Base-by-base conservation (phyloP, 2,888 invertebrate genomes). In the Calameuta pallipes region DNA sequence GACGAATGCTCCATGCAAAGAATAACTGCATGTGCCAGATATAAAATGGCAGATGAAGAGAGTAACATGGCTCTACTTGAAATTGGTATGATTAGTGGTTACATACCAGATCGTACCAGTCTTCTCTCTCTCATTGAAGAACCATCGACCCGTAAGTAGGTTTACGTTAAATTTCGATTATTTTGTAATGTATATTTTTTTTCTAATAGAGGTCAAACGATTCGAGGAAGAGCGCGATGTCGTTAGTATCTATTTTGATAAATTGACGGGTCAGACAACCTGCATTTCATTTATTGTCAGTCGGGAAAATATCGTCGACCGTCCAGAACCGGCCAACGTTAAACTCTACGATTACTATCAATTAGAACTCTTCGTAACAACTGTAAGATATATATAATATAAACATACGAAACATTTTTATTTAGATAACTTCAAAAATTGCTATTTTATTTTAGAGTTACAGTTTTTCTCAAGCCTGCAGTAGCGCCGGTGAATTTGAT, bases 291-390 rank as follows among this genome's bases (percentile, higher is more conserved):
- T 94, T 83, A 90, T 90, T 56, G 92, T 93, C 15, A 91, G 90
- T 69, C 92, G 93, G 80, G 92, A 92, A 81, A 88, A 90, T 37
- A 83, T 92, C 15, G 92, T 94, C 3, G 92, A 93, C 80, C 89
- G 91, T 75, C 90, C 92, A 12, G 90, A 92, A 34, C 93, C 94
- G 0, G 94, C 94, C 0, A 92, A 93, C 80, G 93, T 93, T 3
- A 93, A 93, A 79, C 88, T 95, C 0, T 92, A 93, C 75, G 95
- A 95, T 90, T 95, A 95, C 85, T 95, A 95, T 85, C 93, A 93
- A 74, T 94, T 94, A 0, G 92, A 92, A 76, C 87, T 93, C 35
- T 92, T 92, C 34, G 92, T 93, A 76, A 92, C 93, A 0, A 93
- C 93, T 91, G 95, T 94, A 89, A 87, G 84, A 77, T 74, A 23